A percentile compares a stretch with the other conserved stretches of the same genome.
These are phyloP conservation scores for Antedon mediterranea DNA, from an alignment of 53 echinoderm and acorn worm genomes.

Conservation along the genomic window DNA sequence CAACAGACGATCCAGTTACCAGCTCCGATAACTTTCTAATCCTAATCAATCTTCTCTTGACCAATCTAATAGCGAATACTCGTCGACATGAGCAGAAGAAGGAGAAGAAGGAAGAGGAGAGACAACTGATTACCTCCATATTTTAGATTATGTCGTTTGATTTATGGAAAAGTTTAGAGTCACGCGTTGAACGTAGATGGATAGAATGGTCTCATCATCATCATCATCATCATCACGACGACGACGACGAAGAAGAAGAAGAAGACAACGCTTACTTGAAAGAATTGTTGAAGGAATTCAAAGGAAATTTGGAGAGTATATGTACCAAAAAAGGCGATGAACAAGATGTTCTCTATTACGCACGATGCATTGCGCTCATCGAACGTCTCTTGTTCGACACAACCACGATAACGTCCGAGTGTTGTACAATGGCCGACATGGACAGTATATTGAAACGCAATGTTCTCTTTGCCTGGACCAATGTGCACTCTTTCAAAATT, in stretches of 20 bases:
- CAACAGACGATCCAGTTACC: too few species aligned
- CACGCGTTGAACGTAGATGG: neutral
- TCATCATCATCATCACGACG: neutral
- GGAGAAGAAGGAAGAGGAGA: neutral
- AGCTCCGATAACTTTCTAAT: too few species aligned
- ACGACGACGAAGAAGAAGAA: neutral
- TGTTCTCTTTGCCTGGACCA: neutral
- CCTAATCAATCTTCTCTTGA: too few species aligned
- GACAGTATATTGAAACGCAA: neutral
- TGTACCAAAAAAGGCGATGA: neutral
- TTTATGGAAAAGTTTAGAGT: neutral
- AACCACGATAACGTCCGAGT: neutral
- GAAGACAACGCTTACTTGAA: neutral
- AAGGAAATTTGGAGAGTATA: neutral
- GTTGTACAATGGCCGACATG: neutral
- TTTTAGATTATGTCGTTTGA: neutral
- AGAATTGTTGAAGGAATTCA: too few species aligned
- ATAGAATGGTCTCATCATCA: neutral
- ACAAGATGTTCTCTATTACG: neutral
- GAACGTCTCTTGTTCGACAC: neutral
- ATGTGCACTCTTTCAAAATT: neutral
- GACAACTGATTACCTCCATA: neutral
- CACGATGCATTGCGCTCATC: neutral
- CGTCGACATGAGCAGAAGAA: neutral
- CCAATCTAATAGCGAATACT: neutral